These are phyloP conservation scores for Ericerus pela DNA, from an alignment of 1,140 invertebrate genomes.

Conservation along the genomic window DNA sequence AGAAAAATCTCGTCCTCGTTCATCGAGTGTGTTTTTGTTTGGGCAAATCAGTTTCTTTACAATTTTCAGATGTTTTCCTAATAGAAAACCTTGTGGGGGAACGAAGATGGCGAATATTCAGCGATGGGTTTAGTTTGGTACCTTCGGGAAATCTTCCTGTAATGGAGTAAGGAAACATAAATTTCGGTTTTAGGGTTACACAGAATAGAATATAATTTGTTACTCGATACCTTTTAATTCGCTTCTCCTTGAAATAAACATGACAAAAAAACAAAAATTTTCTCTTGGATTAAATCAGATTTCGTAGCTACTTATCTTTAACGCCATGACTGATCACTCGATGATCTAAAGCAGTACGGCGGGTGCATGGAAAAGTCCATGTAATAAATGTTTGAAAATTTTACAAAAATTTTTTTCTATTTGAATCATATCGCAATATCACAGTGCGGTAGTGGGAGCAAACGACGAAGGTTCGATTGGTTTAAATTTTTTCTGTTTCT, in stretches of 20 bases:
- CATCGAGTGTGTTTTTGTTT: slow-evolving; percentile 4
- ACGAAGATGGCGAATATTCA: neutral
- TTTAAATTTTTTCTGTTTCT: no score
- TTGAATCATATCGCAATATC: no score
- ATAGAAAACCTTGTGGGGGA: slow-evolving; percentile 4
- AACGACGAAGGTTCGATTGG: no score
- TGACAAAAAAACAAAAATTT: no score
- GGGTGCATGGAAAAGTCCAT: no score
- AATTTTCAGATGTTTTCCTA: neutral
- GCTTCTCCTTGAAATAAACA: neutral
- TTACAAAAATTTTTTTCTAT: no score
- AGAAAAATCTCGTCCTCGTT: neutral
- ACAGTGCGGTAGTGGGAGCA: no score
- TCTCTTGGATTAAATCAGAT: no score
- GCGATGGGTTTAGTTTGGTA: neutral
- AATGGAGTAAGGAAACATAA: neutral
- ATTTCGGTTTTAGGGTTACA: neutral
- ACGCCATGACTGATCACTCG: no score
- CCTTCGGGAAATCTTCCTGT: slow-evolving; percentile 7
- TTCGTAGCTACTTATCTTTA: no score
- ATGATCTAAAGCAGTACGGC: no score
- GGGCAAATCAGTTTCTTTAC: slow-evolving; percentile 9
- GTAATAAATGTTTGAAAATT: no score
- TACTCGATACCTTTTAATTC: neutral
- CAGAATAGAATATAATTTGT: neutral